Base-by-base conservation (phyloP, 2,113 vertebrate species). In the Vanacampus margaritifer region DNA sequence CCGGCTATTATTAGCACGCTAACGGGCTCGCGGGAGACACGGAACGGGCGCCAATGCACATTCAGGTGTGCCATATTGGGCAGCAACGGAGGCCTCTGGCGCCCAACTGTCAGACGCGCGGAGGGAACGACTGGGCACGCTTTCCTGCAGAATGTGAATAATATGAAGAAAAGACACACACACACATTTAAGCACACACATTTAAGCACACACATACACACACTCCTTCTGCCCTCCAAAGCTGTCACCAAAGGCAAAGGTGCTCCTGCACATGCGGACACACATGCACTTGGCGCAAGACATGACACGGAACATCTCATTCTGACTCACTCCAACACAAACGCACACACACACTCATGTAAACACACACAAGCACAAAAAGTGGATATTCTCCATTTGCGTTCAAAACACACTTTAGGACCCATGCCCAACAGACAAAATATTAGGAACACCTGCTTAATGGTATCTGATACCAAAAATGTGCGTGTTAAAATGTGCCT, bases 51-150 rank as follows among this genome's bases (percentile, higher is more conserved):
- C 56, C 64, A 3, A 51, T 80, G 87, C 70, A 73, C 82, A 84
- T 79, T 82, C 89, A 87, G 87, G 87, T 87, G 84, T 84, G 83
- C 72, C 74, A 84, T 79, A 78, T 82, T 85, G 72, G 81, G 76
- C 85, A 80, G 70, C 77, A 66, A 81, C 64, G 45, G 62, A 65
- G 19, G 70, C 84, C 83, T 75, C 71, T 4, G 76, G 83, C 74
- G 19, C 39, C 16, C 71, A 79, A 75, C 72, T 65, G 68, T 85
- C 81, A 76, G 69, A 78, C 57, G 56, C 64, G 73, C 57, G 70
- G 72, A 79, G 84, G 67, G 75, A 79, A 80, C 37, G 65, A 73
- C 71, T 60, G 62, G 56, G n/a, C 36, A 75, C 67, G 59, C 80
- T 67, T 78, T 81, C 73, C 73, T 70, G 71, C 75, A 81, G 80